Evolutionary conservation across 1,140 invertebrate genomes (phyloP), one percentile per base, ranked within the genome.

Genomic region (Leptoteleia sp.): DNA sequence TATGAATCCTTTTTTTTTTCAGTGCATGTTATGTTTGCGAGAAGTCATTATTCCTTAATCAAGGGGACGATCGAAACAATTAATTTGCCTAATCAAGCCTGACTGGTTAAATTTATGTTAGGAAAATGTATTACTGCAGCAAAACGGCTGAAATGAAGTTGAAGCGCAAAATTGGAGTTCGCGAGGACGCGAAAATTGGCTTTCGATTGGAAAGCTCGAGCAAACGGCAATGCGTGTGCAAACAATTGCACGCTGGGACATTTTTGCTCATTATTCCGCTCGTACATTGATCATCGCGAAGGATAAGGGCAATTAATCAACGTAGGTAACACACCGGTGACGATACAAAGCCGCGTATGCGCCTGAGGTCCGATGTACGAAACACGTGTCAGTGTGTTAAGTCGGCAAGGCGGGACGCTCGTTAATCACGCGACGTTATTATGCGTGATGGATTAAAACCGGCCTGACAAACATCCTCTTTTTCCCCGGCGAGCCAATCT

Each of bases 381-480:
- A 82, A 82, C 77, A 76, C 64, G 77, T 80, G 79, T 83, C 80
- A 80, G 45, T 61, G 76, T 47, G 72, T 79, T 83, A 83, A 83
- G 70, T 83, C 78, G 72, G 52, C 61, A 61, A 76, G 67, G 40
- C 50, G 47, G 35, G 33, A 42, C 16, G 72, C 79, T 83, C 82
- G 79, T 84, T 84, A 84, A 84, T 83, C 83, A 84, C 64, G 33
- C 48, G 47, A 40, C 47, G 73, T 65, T 65, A 80, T 78, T 79
- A 76, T 78, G 61, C 73, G 67, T 84, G 82, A 84, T 84, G 76
- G 83, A 84, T 84, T 83, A 82, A 83, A 83, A 83, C 75, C 77
- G 40, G 33, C 0, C 48, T 50, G 70, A 75, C 73, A 57, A 57
- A 57, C 33, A 42, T 75, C 17, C 52, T 45, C 57, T 64, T 64